A percentile compares a stretch with the other conserved stretches of the same genome.
phyloP scores from a whole-genome alignment of 1,140 invertebrate species.

The Bombus breviceps region DNA sequence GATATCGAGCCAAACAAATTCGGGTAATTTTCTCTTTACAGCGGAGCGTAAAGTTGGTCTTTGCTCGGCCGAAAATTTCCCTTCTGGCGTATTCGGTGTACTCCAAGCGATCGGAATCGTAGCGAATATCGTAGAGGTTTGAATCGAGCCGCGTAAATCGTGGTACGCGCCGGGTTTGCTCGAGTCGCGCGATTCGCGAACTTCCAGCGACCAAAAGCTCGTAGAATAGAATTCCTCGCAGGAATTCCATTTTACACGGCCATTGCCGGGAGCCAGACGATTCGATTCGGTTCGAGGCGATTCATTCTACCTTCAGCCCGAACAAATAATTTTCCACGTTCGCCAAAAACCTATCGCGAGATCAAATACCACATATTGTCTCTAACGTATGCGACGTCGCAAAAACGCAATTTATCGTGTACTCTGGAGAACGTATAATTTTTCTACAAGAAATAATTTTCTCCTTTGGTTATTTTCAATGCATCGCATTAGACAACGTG shows the following conservation, averaged over 20 bases:
- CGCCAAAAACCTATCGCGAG: constrained; percentile 17
- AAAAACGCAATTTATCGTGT: constrained; percentile 8
- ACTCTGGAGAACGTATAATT: background rate
- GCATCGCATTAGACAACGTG: background rate
- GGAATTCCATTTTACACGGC: constrained; percentile 47
- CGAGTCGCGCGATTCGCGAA: constrained; percentile 16
- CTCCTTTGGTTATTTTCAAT: background rate
- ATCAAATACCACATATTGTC: constrained; percentile 33
- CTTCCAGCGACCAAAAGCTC: background rate
- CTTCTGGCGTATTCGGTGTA: background rate
- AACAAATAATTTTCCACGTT: constrained; percentile 39
- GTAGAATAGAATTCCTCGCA: constrained; percentile 43
- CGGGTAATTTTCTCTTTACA: background rate
- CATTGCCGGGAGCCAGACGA: constrained; percentile 24
- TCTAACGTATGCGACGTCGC: background rate
- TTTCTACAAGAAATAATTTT: background rate
- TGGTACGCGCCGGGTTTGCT: background rate
- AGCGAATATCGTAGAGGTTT: constrained; percentile 18
- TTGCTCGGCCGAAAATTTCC: background rate
- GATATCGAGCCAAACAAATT: background rate
- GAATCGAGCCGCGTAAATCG: constrained; percentile 30
- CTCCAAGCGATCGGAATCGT: constrained; percentile 6
- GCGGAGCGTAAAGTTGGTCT: background rate
- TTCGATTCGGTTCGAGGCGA: constrained; percentile 41
- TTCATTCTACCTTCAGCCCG: constrained; percentile 16